Conservation (phyloP, 2,888 invertebrate species). For the Microlaimidae sp. region DNA sequence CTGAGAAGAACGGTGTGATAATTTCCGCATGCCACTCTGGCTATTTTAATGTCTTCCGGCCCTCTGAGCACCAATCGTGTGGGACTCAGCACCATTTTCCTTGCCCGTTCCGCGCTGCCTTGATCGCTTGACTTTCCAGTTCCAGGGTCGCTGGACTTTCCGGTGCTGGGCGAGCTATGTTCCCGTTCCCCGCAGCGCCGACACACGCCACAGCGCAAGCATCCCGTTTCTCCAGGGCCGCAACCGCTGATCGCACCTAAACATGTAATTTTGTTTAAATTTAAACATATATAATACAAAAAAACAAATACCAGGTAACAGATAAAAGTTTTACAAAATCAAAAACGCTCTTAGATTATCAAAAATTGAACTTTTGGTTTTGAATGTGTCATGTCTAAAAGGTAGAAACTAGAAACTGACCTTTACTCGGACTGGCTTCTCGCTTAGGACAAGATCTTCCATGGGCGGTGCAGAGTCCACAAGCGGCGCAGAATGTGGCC, state of each 20-base stretch:
- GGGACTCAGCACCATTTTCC: slow-evolving; percentile 18
- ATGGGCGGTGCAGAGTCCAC: slow-evolving; percentile 82
- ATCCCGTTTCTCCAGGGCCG: slow-evolving; percentile 84
- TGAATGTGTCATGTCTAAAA: too few species aligned
- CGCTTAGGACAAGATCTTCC: slow-evolving; percentile 51
- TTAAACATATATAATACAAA: too few species aligned
- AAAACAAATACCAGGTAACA: too few species aligned
- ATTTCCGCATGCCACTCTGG: slow-evolving; percentile 72
- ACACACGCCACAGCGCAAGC: slow-evolving; percentile 77
- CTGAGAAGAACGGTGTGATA: slow-evolving; percentile 79
- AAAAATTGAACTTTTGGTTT: too few species aligned
- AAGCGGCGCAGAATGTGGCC: slow-evolving; percentile 74
- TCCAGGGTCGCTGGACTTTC: too few species aligned
- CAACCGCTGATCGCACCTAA: slow-evolving; percentile 55
- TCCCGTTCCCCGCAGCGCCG: slow-evolving; percentile 58
- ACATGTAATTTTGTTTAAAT: too few species aligned
- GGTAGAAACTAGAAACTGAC: slow-evolving; percentile 15
- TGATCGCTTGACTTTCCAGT: not conserved
- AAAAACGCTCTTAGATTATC: too few species aligned
- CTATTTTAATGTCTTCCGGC: slow-evolving; percentile 41
- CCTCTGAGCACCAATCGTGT: slow-evolving; percentile 36
- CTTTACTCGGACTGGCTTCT: not conserved
- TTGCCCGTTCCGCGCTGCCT: slow-evolving; percentile 3
- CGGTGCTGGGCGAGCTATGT: not conserved
- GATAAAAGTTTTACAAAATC: too few species aligned